Base-by-base conservation (phyloP, 2,113 vertebrate species). In the Alethe castanea region DNA sequence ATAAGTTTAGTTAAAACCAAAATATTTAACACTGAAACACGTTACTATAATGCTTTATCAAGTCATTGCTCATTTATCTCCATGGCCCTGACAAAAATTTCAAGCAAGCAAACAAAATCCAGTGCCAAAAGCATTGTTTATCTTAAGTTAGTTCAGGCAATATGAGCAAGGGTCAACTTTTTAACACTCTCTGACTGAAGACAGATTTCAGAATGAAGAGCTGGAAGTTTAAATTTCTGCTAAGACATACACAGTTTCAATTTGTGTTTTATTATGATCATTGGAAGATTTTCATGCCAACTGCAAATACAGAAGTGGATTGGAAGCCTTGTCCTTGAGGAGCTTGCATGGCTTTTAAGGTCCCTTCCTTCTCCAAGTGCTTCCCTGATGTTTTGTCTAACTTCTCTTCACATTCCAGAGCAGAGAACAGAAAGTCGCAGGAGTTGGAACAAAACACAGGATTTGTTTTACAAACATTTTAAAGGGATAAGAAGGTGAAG, bases 1-100 rank as follows among this genome's bases (percentile, higher is more conserved):
- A 74, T 73, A 29, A 81, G 81, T 94, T 86, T 52, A 62, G 77
- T 94, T 94, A 81, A 88, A 92, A 67, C 3, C 35, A 91, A 91
- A 93, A 74, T 83, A 77, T 84, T 97, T 96, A 97, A 94, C 64
- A 56, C 36, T 95, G 65, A 94, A 96, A 73, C 77, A 87, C 80
- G 64, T 81, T 94, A 78, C 65, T 95, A 24, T 96, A 81, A 86
- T 93, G 29, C 94, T 97, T 97, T 96, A 67, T 52, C 74, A 86
- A 18, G 40, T 88, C n/a, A 18, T 76, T 90, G n/a, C 23, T 90
- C 2, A 0, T 69, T 2, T 72, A 50, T 92, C 47, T 69, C 45
- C 9, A 5, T 5, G 19, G 22, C 44, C 78, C 59, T 88, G 53
- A 69, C 47, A 88, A 82, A 90, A 83, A 77, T n/a, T 57, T 70